Percentiles rank a stretch among this genome's conserved stretches.
phyloP scores from a whole-genome alignment of 2,113 vertebrate species.

The Rhinopomastus cyanomelas region DNA sequence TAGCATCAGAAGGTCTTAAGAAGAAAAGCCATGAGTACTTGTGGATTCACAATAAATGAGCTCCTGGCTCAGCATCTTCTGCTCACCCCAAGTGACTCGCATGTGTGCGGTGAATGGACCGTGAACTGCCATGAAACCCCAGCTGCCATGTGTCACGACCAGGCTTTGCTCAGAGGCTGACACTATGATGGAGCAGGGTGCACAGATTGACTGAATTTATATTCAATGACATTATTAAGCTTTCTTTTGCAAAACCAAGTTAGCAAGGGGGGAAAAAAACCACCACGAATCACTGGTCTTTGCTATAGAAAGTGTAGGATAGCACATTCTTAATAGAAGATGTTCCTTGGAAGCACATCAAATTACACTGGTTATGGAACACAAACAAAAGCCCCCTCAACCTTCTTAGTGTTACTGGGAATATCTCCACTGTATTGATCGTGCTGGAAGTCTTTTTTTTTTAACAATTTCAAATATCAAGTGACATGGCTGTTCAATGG shows the following conservation, averaged over 20 bases:
- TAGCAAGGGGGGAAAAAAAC: not conserved
- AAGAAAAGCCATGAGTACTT: not conserved
- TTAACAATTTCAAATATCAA: not conserved
- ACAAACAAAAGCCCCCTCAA: not conserved
- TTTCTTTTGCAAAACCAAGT: not conserved
- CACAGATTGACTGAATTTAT: not conserved
- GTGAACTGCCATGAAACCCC: not conserved
- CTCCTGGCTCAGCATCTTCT: not conserved
- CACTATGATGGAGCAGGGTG: not conserved
- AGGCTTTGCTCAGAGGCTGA: no score
- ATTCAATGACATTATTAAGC: not conserved
- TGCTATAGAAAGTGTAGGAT: not conserved
- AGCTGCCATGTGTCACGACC: not conserved
- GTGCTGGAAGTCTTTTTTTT: not conserved
- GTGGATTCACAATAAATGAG: slow-evolving; percentile 5
- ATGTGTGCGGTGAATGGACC: not conserved
- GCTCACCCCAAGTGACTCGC: not conserved
- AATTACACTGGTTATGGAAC: not conserved
- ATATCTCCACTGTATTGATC: not conserved
- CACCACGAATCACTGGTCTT: not conserved
- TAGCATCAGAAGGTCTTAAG: not conserved
- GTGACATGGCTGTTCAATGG: not conserved
- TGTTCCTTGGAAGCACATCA: not conserved
- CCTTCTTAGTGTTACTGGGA: not conserved
- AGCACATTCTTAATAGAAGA: not conserved